These are phyloP conservation scores for Anoura caudifer DNA, from an alignment of 2,113 vertebrate genomes.

Conservation along the genomic window DNA sequence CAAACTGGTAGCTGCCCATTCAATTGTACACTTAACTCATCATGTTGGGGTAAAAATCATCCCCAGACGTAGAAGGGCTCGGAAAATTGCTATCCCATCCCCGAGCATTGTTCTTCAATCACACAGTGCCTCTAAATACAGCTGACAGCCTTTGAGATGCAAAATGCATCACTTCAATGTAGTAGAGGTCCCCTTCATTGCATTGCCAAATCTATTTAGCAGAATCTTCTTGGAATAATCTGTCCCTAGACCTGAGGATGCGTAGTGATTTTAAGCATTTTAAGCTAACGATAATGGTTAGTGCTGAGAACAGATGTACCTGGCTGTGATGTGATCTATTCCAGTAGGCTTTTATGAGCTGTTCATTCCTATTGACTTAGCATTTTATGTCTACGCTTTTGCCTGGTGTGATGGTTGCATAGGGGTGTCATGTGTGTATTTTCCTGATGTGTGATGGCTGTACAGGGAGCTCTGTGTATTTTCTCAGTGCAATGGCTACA, in stretches of 20 bases:
- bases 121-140: slow-evolving; percentile 82
- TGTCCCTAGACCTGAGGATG: slow-evolving; percentile 85
- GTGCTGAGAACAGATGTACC: slow-evolving; percentile 87
- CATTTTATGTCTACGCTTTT: slow-evolving; percentile 81
- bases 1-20: slow-evolving; percentile 63
- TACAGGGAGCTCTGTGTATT: slow-evolving; percentile 66
- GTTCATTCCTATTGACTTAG: slow-evolving; percentile 82
- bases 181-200: slow-evolving; percentile 80
- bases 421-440: slow-evolving; percentile 77
- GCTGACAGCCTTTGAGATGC: slow-evolving; percentile 82
- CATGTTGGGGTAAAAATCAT: slow-evolving; percentile 70
- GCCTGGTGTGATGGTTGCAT: slow-evolving; percentile 82
- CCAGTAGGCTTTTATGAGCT: slow-evolving; percentile 83
- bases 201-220: slow-evolving; percentile 85
- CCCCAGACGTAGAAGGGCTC: slow-evolving; percentile 68
- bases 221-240: slow-evolving; percentile 85
- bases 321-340: slow-evolving; percentile 84
- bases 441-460: slow-evolving; percentile 73
- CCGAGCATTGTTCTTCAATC: slow-evolving; percentile 78
- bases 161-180: slow-evolving; percentile 81
- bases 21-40: slow-evolving; percentile 66
- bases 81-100: slow-evolving; percentile 78
- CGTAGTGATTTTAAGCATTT: slow-evolving; percentile 85
- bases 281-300: slow-evolving; percentile 87
- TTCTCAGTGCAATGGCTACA: slow-evolving; percentile 72